Conservation (phyloP, 2,797 vertebrate genomes). For the Calcarius lapponicus region DNA sequence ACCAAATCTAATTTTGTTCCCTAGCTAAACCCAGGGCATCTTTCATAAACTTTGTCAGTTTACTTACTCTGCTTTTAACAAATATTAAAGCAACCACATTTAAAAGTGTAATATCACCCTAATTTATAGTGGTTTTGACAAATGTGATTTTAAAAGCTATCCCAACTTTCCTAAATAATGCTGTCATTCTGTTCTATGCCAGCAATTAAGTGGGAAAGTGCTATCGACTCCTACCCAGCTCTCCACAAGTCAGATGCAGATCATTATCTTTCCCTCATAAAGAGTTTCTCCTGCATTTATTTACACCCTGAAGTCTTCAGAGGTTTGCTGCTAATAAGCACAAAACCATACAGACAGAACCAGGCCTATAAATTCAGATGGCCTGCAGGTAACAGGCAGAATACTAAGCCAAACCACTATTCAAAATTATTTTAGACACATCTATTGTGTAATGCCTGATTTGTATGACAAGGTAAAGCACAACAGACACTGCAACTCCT, state of each 20-base stretch:
- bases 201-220: not conserved
- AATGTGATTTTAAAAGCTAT: not conserved
- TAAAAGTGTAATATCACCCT: not conserved
- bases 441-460: not conserved
- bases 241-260: not conserved
- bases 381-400: not conserved
- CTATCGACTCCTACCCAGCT: not conserved
- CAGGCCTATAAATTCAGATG: not conserved
- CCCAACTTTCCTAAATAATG: not conserved
- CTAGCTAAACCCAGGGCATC: not conserved
- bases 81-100: not conserved
- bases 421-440: not conserved
- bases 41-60: not conserved
- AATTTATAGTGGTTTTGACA: not conserved
- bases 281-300: not conserved
- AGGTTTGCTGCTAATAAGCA: not conserved
- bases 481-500: not conserved
- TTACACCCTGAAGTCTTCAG: not conserved
- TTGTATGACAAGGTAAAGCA: not conserved
- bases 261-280: not conserved
- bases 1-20: not conserved
- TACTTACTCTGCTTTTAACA: not conserved
- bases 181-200: not conserved
- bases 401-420: not conserved
- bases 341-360: not conserved